Evolutionary conservation across 2,797 vertebrate genomes (phyloP).

Genomic region (Ptychobarbus kaznakovi): DNA sequence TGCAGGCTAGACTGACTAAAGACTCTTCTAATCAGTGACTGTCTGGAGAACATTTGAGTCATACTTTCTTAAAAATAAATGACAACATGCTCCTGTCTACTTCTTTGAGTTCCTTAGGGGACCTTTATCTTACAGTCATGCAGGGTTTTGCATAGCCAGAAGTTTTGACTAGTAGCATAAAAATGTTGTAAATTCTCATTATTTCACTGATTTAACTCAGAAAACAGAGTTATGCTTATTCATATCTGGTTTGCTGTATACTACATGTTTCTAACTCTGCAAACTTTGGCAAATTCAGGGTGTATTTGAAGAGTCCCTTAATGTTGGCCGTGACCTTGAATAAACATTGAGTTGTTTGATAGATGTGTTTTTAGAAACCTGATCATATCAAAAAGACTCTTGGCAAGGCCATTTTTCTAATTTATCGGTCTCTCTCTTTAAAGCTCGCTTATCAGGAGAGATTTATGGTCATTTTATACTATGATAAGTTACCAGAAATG

Average conservation of each 20-base stretch:
- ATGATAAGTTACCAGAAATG: constrained; percentile 25
- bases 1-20: not conserved
- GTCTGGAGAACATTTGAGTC: constrained; percentile 10
- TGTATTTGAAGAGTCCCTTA: not conserved
- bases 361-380: constrained; percentile 4
- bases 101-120: not conserved
- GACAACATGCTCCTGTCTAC: not conserved
- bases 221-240: not conserved
- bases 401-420: not conserved
- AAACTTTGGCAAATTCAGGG: not conserved
- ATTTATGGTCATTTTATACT: constrained; percentile 28
- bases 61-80: not conserved
- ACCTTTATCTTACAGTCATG: not conserved
- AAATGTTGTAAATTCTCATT: not conserved
- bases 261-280: not conserved
- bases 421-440: constrained; percentile 10
- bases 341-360: constrained; percentile 3
- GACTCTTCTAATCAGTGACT: constrained; percentile 11
- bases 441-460: constrained; percentile 5
- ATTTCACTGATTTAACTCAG: not conserved
- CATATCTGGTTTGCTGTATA: not conserved
- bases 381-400: constrained; percentile 15
- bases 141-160: not conserved
- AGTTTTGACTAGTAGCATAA: not conserved
- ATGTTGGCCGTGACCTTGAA: not conserved